These are phyloP conservation scores for Brachionichthys hirsutus DNA, from an alignment of 2,113 vertebrate species.

Conservation along the genomic window DNA sequence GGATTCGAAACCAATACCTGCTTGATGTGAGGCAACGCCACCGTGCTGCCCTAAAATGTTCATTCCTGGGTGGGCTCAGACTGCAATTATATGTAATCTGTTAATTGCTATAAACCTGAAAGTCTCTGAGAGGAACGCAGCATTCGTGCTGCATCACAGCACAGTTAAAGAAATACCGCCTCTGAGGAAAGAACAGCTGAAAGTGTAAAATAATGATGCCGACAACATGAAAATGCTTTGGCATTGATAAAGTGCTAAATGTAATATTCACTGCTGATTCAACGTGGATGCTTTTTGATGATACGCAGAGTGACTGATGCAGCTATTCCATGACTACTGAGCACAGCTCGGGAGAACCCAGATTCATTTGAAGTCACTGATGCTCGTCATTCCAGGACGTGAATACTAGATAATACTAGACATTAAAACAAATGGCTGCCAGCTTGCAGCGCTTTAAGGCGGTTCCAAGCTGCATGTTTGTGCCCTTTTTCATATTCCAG, in stretches of 20 bases:
- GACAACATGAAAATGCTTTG: slow-evolving; percentile 17
- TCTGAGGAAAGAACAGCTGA: slow-evolving; percentile 32
- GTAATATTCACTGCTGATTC: too few species aligned
- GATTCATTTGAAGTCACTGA: slow-evolving; percentile 45
- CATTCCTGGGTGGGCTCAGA: too few species aligned
- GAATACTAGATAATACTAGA: slow-evolving; percentile 18
- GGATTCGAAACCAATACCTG: too few species aligned
- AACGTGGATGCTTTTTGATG: too few species aligned
- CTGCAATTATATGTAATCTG: slow-evolving; percentile 25
- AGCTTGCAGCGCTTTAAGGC: slow-evolving; percentile 17
- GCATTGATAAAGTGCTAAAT: too few species aligned
- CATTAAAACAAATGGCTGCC: slow-evolving; percentile 34
- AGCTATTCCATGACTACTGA: slow-evolving; percentile 30
- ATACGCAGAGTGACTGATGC: slow-evolving; percentile 50
- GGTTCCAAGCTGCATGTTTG: slow-evolving; percentile 31
- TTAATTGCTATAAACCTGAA: not conserved
- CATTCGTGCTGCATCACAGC: slow-evolving; percentile 1
- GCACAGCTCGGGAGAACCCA: slow-evolving; percentile 35
- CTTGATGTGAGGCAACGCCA: too few species aligned
- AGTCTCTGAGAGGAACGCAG: not conserved
- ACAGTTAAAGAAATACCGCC: slow-evolving; percentile 9
- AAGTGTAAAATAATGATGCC: slow-evolving; percentile 37
- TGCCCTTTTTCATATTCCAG: slow-evolving; percentile 41
- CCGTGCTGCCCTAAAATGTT: too few species aligned
- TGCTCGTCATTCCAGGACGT: slow-evolving; percentile 33